Evolutionary conservation across 2,797 vertebrate species (phyloP), one percentile per base, ranked within the genome.

Genomic region (Scolopax bukidnonensis): DNA sequence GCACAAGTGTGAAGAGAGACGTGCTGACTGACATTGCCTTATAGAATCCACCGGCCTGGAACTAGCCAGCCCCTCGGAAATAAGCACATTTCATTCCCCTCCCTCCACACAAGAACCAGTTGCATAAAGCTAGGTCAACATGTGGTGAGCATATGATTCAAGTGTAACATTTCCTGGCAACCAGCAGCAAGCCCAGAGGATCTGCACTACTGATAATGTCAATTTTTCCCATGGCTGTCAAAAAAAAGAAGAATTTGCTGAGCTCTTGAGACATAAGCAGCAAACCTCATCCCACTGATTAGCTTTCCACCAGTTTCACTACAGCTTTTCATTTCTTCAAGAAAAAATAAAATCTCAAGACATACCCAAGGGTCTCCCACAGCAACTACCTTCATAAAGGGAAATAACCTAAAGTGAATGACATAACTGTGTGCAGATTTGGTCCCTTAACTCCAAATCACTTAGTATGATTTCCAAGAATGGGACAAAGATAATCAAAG

Each of bases 111-210:
- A 67, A 77, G 25, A 89, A 28, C 12, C 60, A 57, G 53, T 92
- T 94, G 75, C 89, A 93, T 82, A 50, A 95, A 93, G 93, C 80
- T 85, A 75, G 61, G 64, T 80, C 78, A 89, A 87, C 75, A 92
- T 75, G 93, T 87, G 83, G 67, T 47, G 41, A 0, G 0, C 87
- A 61, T 76, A 80, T 50, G 84, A 80, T 83, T 89, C 61, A 57
- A 71, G 89, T 56, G 33, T 33, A 89, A 80, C 60, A 83, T 73
- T 90, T 92, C 68, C 88, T 92, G 84, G 86, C 71, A 95, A 87
- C 27, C 38, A 90, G 53, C 77, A 87, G 17, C 45, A 43, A 90
- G 70, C 36, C 86, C 84, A 80, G 64, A 70, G 60, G 50, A 90
- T 77, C 68, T 77, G 32, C 60, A 36, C 63, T 60, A 28, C 70